Base-by-base conservation (phyloP, 2,113 vertebrate species). In the Sylvilagus bachmani region DNA sequence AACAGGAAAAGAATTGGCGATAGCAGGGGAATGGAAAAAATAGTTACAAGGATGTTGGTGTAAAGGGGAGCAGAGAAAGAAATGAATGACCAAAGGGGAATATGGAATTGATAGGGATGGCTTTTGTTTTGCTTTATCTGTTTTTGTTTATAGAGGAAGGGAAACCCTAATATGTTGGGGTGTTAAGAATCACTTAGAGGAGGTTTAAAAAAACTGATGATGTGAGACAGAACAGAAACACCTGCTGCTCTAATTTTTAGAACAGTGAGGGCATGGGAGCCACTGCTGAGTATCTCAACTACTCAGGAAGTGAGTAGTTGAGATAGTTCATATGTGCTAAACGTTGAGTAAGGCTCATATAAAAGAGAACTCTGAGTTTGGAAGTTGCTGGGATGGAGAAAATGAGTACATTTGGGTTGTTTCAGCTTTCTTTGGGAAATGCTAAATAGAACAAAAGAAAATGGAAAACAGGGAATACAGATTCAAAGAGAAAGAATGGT, bases 1-100 rank as follows among this genome's bases (percentile, higher is more conserved):
- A 74, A 69, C 2, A 31, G 49, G 31, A 87, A 70, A 7, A 90
- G 5, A 58, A 94, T 4, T 91, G 19, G 25, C 86, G 51, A 27
- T 1, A 77, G 31, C 5, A 86, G 58, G n/a, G 77, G 7, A 77
- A 83, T 24, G 58, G 12, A 36, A 51, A 62, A 62, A 19, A 3
- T 33, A 6, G 33, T 89, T 79, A 66, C 12, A 86, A 69, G 62
- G 21, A 4, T 91, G 92, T 90, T 55, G 25, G 17, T 70, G 1
- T 66, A 67, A 74, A 85, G 44, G 38, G 67, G 17, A 86, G 31
- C n/a, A 96, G 71, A 91, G 25, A 79, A 58, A 88, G 31, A 49
- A 6, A 10, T 25, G 14, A 25, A 22, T 27, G 38, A 2, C 9
- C 79, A 71, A 62, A 89, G 27, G 75, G 55, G 5, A 88, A 77